Evolutionary conservation across 2,888 invertebrate genomes (phyloP), one percentile per base, ranked within the genome.

Genomic region (Elmis aenea): DNA sequence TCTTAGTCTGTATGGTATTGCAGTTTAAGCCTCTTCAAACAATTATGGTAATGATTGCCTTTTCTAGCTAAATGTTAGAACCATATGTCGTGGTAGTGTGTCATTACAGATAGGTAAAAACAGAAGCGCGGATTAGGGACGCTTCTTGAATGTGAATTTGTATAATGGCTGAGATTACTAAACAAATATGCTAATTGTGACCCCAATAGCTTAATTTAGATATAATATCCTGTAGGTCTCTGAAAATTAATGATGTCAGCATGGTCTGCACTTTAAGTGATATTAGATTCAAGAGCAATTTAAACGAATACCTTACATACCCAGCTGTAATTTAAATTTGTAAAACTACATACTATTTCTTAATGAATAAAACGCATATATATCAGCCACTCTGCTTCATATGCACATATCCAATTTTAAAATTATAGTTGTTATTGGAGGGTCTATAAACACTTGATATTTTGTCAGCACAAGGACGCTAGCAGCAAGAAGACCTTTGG

Each of bases 171-270:
- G 38, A 52, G 50, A 54, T 52, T 48, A 55, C 50, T 51, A 51
- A 53, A 52, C 54, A 45, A 47, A 53, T 55, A 60, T 57, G 60
- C 55, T 60, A 58, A 60, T 60, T 54, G 55, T 51, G 57, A 49
- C 55, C 56, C 53, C 53, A 50, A 55, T 56, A 49, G 56, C 57
- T 57, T 57, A 60, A 60, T 58, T 59, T 55, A 52, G 57, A 57
- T 55, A 49, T 57, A 56, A 59, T 57, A 56, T 57, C 57, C 56
- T 57, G 54, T 52, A 54, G 57, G 52, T 52, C 49, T 51, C 46
- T 45, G 36, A 48, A 49, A 55, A 58, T 57, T 59, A 60, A 59
- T 60, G 57, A 49, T 48, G 45, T 51, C 50, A 48, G 43, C 52
- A 40, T 52, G 46, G 48, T 49, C 46, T 50, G 49, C 55, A 57